Conservation (phyloP, 2,797 vertebrate species). For the Coreius guichenoti region DNA sequence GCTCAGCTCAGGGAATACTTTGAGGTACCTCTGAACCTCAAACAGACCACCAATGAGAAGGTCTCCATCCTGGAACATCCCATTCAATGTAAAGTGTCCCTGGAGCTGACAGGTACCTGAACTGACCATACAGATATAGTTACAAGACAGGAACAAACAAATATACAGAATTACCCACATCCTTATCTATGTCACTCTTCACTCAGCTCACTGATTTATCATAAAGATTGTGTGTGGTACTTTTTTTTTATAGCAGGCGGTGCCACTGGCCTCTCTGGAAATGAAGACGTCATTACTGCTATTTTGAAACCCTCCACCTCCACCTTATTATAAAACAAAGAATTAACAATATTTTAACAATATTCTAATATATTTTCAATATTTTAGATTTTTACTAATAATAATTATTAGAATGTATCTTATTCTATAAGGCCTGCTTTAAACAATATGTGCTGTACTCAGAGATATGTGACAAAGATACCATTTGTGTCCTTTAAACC, state of each 20-base stretch:
- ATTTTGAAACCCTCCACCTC: not conserved
- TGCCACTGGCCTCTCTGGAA: slow-evolving; percentile 19
- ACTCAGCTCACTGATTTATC: not conserved
- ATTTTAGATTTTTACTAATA: not conserved
- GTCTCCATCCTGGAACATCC: slow-evolving; percentile 71
- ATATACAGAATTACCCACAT: slow-evolving; percentile 48
- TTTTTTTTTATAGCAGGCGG: not conserved
- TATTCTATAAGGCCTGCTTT: no score
- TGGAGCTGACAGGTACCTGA: slow-evolving; percentile 44
- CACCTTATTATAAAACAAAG: not conserved
- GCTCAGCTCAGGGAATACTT: slow-evolving; percentile 67
- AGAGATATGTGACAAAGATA: no score
- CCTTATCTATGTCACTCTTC: not conserved
- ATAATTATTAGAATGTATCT: no score
- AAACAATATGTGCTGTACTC: no score
- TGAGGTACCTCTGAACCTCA: slow-evolving; percentile 67
- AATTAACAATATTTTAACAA: no score
- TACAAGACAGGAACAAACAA: slow-evolving; percentile 41
- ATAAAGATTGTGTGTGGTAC: not conserved
- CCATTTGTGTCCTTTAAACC: no score
- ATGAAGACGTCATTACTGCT: not conserved
- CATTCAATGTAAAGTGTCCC: slow-evolving; percentile 56
- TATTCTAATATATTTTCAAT: no score
- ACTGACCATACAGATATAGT: slow-evolving; percentile 21
- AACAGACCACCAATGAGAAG: slow-evolving; percentile 74